Percentiles rank a stretch among this genome's conserved stretches.
These are phyloP conservation scores for Trachemys scripta DNA, from an alignment of 2,113 vertebrate genomes.

Conservation along the genomic window DNA sequence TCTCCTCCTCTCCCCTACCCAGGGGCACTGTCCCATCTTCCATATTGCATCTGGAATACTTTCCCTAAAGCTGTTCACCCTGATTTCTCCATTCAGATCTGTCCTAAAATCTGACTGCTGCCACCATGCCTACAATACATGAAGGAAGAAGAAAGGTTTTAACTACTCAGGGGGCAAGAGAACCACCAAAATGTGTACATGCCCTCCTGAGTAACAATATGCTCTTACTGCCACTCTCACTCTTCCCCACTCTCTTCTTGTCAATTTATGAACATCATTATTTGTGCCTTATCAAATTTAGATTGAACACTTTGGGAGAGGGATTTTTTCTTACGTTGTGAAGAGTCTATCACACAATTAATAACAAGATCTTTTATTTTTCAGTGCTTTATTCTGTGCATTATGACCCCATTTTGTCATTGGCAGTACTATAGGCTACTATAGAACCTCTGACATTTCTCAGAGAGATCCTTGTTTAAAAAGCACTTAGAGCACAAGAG, in stretches of 20 bases:
- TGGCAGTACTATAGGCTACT: neutral
- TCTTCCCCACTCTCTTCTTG: rapidly evolving
- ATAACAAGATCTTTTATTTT: neutral
- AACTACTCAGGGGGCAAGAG: neutral
- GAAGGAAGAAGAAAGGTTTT: neutral
- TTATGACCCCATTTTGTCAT: neutral
- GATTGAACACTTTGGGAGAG: neutral
- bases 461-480: neutral
- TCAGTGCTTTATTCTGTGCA: neutral
- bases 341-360: neutral
- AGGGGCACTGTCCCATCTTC: neutral
- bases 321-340: neutral
- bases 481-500: neutral
- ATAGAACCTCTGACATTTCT: neutral
- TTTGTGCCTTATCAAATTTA: neutral
- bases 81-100: neutral
- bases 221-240: neutral
- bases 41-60: neutral
- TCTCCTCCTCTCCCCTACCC: neutral
- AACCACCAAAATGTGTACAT: neutral
- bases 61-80: neutral
- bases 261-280: neutral
- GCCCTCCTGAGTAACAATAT: neutral
- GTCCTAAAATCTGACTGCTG: neutral
- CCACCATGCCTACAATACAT: neutral